Conservation (phyloP, 2,113 vertebrate species). For the Arizona elegans region DNA sequence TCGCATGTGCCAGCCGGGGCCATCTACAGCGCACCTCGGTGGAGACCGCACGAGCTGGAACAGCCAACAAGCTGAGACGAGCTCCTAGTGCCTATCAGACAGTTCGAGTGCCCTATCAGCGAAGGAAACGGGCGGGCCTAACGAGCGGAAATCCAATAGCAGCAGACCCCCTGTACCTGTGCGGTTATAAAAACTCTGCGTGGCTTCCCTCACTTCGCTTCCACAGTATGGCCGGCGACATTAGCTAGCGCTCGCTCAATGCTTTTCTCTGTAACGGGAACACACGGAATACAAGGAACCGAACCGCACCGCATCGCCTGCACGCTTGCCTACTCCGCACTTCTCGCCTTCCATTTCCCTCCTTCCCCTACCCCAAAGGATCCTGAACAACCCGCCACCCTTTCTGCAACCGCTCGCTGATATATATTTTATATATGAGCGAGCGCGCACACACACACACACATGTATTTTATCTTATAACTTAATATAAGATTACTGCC, state of each 20-base stretch:
- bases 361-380: conserved; percentile 23
- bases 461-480: conserved; percentile 52
- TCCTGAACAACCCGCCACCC: not conserved
- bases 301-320: conserved; percentile 74
- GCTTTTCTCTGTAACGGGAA: conserved; percentile 97
- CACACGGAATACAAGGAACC: conserved; percentile 86
- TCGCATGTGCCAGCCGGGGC: not conserved
- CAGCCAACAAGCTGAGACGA: conserved; percentile 30
- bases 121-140: conserved; percentile 13
- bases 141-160: not conserved
- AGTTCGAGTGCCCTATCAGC: conserved; percentile 21
- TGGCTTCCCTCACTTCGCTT: conserved; percentile 70
- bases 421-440: not conserved
- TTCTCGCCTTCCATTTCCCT: conserved; percentile 8
- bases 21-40: not conserved
- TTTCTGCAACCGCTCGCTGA: conserved; percentile 36
- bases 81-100: conserved; percentile 25
- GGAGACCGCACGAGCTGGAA: conserved; percentile 3
- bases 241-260: conserved; percentile 98
- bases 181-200: conserved; percentile 70
- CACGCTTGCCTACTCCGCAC: conserved; percentile 44
- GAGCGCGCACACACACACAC: not conserved
- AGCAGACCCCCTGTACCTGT: conserved; percentile 8
- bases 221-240: conserved; percentile 99
- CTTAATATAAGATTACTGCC: conserved; percentile 60